Evolutionary conservation across 2,888 invertebrate species (phyloP).

Genomic region (Apamea sordens): DNA sequence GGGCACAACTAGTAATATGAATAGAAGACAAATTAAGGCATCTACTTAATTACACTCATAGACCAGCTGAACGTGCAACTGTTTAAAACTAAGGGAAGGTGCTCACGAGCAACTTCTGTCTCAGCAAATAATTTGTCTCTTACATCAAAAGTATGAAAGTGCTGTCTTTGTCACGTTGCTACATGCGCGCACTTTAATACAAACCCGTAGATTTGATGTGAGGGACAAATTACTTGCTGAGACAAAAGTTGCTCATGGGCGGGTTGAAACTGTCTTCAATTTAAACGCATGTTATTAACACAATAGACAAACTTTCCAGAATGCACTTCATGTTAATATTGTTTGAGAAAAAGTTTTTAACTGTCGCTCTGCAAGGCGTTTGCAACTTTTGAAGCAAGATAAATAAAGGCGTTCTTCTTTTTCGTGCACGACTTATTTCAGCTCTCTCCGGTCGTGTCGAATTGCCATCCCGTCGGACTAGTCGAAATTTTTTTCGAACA

Average conservation of each 20-base stretch:
- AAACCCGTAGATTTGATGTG: too few relatives aligned
- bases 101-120: too few relatives aligned
- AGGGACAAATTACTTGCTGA: too few relatives aligned
- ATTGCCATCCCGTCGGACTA: too few relatives aligned
- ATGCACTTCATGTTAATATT: constrained; percentile 17
- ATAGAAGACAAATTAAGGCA: neutral
- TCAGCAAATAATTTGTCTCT: too few relatives aligned
- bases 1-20: neutral
- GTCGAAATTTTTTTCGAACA: too few relatives aligned
- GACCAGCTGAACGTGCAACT: neutral
- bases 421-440: too few relatives aligned
- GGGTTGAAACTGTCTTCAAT: constrained; percentile 8
- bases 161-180: too few relatives aligned
- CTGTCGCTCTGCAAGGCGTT: neutral
- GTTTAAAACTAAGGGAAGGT: constrained; percentile 10
- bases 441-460: too few relatives aligned
- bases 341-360: constrained; percentile 17
- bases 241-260: too few relatives aligned
- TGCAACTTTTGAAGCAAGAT: neutral
- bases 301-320: constrained; percentile 8
- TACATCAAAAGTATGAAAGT: too few relatives aligned
- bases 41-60: neutral
- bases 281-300: constrained; percentile 22
- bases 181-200: too few relatives aligned
- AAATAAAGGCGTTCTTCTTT: neutral